These are phyloP conservation scores for Eilema caniola DNA, from an alignment of 2,888 invertebrate species.

Conservation along the genomic window DNA sequence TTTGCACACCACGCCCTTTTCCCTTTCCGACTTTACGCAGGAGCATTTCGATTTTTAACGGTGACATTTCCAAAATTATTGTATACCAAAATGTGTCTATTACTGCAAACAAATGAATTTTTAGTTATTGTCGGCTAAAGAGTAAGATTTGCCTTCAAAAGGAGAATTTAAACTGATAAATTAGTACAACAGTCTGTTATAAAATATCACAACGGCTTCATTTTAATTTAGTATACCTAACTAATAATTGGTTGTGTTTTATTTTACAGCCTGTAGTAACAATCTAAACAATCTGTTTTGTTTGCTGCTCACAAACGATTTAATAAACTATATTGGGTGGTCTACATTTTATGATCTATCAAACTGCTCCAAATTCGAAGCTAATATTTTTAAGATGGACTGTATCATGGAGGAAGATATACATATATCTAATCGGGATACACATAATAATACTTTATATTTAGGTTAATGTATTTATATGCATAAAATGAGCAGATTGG, in stretches of 20 bases:
- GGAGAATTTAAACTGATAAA: too few species aligned
- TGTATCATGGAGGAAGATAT: constrained; percentile 23
- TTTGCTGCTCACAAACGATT: background rate
- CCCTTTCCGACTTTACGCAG: too few species aligned
- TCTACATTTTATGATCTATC: constrained; percentile 40
- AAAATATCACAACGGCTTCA: background rate
- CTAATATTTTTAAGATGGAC: constrained; percentile 31
- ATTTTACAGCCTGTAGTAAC: background rate
- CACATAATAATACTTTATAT: constrained; percentile 52
- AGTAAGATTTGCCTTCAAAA: too few species aligned
- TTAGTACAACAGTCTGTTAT: too few species aligned
- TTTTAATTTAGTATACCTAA: too few species aligned
- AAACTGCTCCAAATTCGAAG: constrained; percentile 32
- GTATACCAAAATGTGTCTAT: too few species aligned
- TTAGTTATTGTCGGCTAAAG: too few species aligned
- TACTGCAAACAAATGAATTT: too few species aligned
- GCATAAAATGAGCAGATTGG: constrained; percentile 36
- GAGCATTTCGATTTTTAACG: too few species aligned
- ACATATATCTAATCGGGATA: constrained; percentile 15
- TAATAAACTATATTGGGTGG: constrained; percentile 13
- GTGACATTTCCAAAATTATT: too few species aligned
- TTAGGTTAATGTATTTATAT: constrained; percentile 65
- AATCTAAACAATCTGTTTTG: constrained; percentile 3
- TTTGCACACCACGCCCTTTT: too few species aligned
- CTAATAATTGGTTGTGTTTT: background rate